Conservation (phyloP, 2,888 invertebrate genomes). For the Dascillus cervinus region DNA sequence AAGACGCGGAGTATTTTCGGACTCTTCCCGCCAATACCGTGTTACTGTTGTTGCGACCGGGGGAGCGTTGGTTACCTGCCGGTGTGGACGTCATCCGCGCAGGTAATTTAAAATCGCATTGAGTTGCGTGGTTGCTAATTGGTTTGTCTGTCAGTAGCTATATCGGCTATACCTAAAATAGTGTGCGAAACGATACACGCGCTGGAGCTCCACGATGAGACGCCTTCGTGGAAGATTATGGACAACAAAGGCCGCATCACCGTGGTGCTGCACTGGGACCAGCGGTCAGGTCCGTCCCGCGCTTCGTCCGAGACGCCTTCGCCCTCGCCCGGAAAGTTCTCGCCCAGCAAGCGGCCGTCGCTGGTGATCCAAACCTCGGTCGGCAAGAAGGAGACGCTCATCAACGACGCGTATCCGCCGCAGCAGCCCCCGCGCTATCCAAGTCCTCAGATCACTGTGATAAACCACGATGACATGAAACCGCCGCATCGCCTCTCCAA, state of each 20-base stretch:
- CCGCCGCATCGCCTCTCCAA: slow-evolving; percentile 44
- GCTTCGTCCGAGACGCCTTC: slow-evolving; percentile 48
- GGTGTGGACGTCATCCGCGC: slow-evolving; percentile 92
- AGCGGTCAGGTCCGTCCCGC: slow-evolving; percentile 58
- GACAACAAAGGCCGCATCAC: slow-evolving; percentile 96
- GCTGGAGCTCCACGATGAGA: slow-evolving; percentile 91
- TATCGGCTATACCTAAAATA: slow-evolving; percentile 92
- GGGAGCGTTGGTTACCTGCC: slow-evolving; percentile 89
- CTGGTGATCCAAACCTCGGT: slow-evolving; percentile 63
- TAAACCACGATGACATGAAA: slow-evolving; percentile 81
- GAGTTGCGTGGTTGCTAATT: background rate
- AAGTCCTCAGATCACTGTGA: slow-evolving; percentile 87
- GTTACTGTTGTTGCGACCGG: slow-evolving; percentile 77
- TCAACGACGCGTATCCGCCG: slow-evolving; percentile 41
- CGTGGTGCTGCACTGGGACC: slow-evolving; percentile 95
- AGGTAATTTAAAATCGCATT: slow-evolving; percentile 49
- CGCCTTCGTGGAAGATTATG: slow-evolving; percentile 97
- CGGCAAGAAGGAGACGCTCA: slow-evolving; percentile 51
- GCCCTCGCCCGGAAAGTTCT: slow-evolving; percentile 50
- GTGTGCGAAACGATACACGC: slow-evolving; percentile 96
- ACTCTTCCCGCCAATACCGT: slow-evolving; percentile 88
- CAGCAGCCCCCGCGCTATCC: slow-evolving; percentile 40
- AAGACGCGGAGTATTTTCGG: slow-evolving; percentile 93
- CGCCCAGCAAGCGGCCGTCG: slow-evolving; percentile 57
- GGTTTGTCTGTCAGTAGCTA: slow-evolving; percentile 55